Evolutionary conservation across 2,113 vertebrate species (phyloP).

Genomic region (Cebidichthys violaceus): DNA sequence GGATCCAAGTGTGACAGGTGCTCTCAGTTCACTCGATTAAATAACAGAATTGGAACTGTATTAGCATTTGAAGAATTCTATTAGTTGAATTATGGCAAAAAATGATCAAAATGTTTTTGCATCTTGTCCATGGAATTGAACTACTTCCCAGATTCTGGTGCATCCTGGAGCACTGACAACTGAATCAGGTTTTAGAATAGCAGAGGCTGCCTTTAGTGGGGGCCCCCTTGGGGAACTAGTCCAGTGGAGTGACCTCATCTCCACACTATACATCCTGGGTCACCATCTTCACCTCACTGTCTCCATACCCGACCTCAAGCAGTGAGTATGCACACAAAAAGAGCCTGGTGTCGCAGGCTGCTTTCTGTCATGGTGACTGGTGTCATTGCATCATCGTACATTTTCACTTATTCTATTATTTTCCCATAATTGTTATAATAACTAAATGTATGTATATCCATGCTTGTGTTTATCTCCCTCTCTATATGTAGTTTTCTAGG

Average conservation of each 20-base stretch:
- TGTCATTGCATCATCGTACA: not conserved
- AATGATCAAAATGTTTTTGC: too few species aligned
- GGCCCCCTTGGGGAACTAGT: conserved; percentile 92
- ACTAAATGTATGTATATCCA: not conserved
- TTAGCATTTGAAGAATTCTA: not conserved
- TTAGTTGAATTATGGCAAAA: not conserved
- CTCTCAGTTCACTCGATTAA: not conserved
- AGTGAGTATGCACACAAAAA: conserved; percentile 32
- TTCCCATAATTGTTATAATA: not conserved
- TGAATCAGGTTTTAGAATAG: conserved; percentile 89
- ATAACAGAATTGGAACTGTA: not conserved
- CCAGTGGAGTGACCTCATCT: conserved; percentile 94
- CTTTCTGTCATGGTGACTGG: not conserved
- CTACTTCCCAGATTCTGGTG: conserved; percentile 82
- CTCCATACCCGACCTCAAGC: conserved; percentile 17
- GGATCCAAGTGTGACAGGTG: not conserved
- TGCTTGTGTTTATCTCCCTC: too few species aligned
- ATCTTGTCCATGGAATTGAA: not conserved
- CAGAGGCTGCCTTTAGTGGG: conserved; percentile 87
- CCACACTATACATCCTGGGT: conserved; percentile 90
- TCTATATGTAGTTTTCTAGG: not conserved
- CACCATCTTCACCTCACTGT: conserved; percentile 82
- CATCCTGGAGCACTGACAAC: conserved; percentile 88
- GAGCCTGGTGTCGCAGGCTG: not conserved
- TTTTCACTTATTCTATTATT: not conserved